Percentiles rank a stretch among this genome's conserved stretches.
Conservation (phyloP, 2,113 vertebrate genomes). For the Amblyornis subalaris region DNA sequence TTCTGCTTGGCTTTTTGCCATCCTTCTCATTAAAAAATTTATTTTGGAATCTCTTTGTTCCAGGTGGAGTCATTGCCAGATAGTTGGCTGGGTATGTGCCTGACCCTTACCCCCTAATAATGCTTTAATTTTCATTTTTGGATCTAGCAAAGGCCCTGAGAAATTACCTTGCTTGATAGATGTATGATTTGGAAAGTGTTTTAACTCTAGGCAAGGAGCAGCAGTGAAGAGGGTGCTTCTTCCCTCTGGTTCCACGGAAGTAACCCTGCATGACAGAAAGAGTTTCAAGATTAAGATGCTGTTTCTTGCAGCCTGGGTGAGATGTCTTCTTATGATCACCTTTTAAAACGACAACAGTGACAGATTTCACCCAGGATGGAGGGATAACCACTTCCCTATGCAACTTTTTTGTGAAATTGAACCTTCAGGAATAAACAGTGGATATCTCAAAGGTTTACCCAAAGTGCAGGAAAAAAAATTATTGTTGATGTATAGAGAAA, state of each 20-base stretch:
- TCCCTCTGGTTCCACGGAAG: background rate
- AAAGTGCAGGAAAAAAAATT: background rate
- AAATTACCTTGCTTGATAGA: background rate
- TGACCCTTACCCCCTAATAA: background rate
- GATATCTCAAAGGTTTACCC: background rate
- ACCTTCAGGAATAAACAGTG: background rate
- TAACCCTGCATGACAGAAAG: background rate
- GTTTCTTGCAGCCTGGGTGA: background rate
- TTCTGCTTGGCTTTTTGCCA: background rate
- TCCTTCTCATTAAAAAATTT: slow-evolving; percentile 49
- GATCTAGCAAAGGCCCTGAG: background rate
- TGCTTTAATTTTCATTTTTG: slow-evolving; percentile 35
- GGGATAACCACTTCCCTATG: background rate
- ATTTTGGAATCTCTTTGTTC: slow-evolving; percentile 20
- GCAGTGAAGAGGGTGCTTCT: background rate
- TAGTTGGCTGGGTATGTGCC: background rate
- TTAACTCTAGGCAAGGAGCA: background rate
- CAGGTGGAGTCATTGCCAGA: background rate
- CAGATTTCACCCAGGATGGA: background rate
- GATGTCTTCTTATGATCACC: background rate
- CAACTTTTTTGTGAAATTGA: background rate
- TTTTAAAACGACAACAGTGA: background rate
- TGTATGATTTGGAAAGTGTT: background rate
- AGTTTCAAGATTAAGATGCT: background rate
- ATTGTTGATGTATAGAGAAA: background rate